Evolutionary conservation across 2,113 vertebrate species (phyloP).

Genomic region (Pseudonaja textilis): DNA sequence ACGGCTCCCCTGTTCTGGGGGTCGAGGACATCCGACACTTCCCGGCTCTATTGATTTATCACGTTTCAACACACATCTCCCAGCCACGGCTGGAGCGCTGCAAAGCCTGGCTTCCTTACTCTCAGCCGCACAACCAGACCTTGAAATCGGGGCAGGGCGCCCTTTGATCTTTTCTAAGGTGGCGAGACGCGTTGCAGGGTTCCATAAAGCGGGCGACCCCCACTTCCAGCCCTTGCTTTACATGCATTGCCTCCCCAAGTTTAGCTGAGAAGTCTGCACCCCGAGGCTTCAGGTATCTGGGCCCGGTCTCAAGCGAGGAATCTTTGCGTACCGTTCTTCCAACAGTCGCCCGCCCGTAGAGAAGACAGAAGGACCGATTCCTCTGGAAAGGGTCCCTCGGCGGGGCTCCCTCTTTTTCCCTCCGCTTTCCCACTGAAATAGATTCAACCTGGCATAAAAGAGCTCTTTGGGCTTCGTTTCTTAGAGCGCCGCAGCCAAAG

Average conservation of each 20-base stretch:
- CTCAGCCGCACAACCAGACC: not conserved
- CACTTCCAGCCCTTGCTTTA: not conserved
- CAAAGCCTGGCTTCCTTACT: not conserved
- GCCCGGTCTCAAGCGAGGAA: not conserved
- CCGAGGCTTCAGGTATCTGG: not conserved
- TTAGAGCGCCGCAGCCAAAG: not conserved
- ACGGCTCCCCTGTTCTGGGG: not conserved
- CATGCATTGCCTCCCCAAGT: not conserved
- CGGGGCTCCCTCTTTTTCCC: not conserved
- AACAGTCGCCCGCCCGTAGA: not conserved
- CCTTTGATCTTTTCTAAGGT: not conserved
- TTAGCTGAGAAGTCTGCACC: not conserved
- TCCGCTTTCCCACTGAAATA: not conserved
- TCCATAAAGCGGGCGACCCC: not conserved
- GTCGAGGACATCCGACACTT: not conserved
- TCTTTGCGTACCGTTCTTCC: not conserved
- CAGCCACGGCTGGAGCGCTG: not conserved
- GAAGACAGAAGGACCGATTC: not conserved
- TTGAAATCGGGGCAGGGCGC: not conserved
- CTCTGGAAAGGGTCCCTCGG: not conserved
- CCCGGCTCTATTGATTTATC: not conserved
- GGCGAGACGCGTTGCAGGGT: not conserved
- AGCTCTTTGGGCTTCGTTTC: not conserved
- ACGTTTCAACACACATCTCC: not conserved
- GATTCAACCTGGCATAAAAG: not conserved